phyloP scores from a whole-genome alignment of 2,888 invertebrate species.

The Habroteleia sp. region DNA sequence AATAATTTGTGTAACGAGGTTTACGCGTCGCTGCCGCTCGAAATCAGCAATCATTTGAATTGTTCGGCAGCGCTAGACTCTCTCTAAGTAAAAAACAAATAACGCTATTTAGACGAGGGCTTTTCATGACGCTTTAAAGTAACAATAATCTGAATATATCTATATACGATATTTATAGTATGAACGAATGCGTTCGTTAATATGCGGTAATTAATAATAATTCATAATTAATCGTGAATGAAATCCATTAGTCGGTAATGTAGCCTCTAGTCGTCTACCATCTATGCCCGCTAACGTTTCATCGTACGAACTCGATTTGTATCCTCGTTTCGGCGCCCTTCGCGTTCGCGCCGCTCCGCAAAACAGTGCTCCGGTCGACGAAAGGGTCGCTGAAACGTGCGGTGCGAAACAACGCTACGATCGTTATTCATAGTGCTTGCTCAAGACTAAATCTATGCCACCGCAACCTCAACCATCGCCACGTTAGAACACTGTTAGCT shows the following conservation, averaged over 20 bases:
- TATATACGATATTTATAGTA: conserved; percentile 43
- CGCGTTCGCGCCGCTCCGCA: no score
- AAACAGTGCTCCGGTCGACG: no score
- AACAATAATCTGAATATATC: conserved; percentile 45
- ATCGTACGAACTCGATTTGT: conserved; percentile 60
- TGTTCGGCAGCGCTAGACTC: conserved; percentile 41
- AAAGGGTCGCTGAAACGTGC: no score
- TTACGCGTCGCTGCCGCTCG: conserved; percentile 1
- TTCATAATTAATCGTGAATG: conserved; percentile 58
- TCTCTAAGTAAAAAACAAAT: conserved; percentile 60
- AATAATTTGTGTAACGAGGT: conserved; percentile 18
- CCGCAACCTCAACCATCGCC: no score
- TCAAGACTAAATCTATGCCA: conserved; percentile 74
- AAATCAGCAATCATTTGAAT: conserved; percentile 12
- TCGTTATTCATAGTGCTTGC: no score
- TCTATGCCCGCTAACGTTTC: conserved; percentile 76
- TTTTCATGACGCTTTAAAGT: conserved; percentile 49
- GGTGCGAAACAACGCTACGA: no score
- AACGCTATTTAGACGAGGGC: conserved; percentile 41
- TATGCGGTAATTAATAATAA: conserved; percentile 69
- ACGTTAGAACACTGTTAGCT: no score
- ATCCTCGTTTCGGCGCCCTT: no score
- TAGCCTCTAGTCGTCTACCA: conserved; percentile 80
- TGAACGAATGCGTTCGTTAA: conserved; percentile 55
- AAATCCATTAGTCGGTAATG: conserved; percentile 74